These are phyloP conservation scores for Micropoecilia bifurca DNA, from an alignment of 2,797 vertebrate species.

Conservation along the genomic window DNA sequence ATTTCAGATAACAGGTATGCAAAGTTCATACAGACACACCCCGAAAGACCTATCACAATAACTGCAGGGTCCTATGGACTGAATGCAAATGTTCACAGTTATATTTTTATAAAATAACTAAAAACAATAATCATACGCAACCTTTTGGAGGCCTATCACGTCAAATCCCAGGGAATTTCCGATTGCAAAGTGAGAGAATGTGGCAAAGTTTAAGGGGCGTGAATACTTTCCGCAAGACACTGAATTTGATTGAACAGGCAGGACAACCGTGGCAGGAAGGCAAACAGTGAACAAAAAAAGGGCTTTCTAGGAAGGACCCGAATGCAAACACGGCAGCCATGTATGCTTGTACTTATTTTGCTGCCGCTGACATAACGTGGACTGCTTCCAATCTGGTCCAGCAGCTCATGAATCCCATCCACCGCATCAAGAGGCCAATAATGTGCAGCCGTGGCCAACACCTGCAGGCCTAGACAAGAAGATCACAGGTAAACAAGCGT, in stretches of 20 bases:
- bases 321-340: slow-evolving; percentile 13
- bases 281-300: slow-evolving; percentile 53
- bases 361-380: slow-evolving; percentile 78
- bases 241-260: slow-evolving; percentile 33
- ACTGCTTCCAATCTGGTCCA: slow-evolving; percentile 89
- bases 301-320: slow-evolving; percentile 37
- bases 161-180: neutral
- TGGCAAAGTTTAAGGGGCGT: neutral
- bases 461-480: slow-evolving; percentile 86
- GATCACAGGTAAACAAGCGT: slow-evolving; percentile 55
- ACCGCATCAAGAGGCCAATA: slow-evolving; percentile 94
- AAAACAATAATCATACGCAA: neutral
- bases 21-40: neutral
- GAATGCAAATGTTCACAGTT: neutral
- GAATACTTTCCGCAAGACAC: slow-evolving; percentile 17
- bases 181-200: neutral
- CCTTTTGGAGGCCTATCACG: neutral
- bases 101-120: neutral
- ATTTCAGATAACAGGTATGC: neutral
- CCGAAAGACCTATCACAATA: neutral
- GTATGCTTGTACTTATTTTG: slow-evolving; percentile 79
- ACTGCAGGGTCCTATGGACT: too few species aligned
- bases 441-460: slow-evolving; percentile 91
- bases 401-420: slow-evolving; percentile 91
- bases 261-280: slow-evolving; percentile 29